These are phyloP conservation scores for Tapirus terrestris DNA, from an alignment of 2,113 vertebrate genomes.

Conservation along the genomic window DNA sequence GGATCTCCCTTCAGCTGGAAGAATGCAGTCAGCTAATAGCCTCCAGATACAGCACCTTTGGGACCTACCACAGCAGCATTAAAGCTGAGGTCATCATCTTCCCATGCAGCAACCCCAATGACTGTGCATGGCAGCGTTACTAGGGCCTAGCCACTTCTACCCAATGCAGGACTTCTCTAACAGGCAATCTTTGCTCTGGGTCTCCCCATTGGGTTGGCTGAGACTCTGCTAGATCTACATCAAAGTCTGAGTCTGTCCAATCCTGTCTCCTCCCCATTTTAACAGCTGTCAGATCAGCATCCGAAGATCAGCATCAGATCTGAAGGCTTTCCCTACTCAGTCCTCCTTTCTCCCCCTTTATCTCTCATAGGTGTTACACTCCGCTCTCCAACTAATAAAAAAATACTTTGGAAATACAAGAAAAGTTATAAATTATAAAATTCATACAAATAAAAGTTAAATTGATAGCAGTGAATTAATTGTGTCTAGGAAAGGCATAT, in stretches of 20 bases:
- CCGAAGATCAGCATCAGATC: background rate
- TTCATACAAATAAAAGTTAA: slow-evolving; percentile 48
- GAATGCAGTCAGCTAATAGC: background rate
- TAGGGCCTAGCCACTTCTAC: background rate
- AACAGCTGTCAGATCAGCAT: background rate
- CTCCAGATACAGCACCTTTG: background rate
- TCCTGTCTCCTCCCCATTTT: background rate
- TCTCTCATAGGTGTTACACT: background rate
- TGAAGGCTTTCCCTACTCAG: background rate
- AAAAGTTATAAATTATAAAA: slow-evolving; percentile 32
- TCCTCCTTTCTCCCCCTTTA: background rate
- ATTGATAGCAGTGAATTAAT: background rate
- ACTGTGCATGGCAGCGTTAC: background rate
- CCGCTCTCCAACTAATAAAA: background rate
- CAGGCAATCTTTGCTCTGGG: background rate
- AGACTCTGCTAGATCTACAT: background rate
- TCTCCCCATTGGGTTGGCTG: background rate
- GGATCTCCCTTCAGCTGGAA: background rate
- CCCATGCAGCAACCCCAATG: background rate
- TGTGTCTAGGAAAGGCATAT: slow-evolving; percentile 6
- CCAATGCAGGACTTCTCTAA: background rate
- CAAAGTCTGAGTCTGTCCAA: background rate
- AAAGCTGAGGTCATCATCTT: background rate
- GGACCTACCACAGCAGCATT: background rate
- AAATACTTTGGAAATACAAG: slow-evolving; percentile 9